Base-by-base conservation (phyloP, 1,140 invertebrate genomes). In the Dryas iulia region DNA sequence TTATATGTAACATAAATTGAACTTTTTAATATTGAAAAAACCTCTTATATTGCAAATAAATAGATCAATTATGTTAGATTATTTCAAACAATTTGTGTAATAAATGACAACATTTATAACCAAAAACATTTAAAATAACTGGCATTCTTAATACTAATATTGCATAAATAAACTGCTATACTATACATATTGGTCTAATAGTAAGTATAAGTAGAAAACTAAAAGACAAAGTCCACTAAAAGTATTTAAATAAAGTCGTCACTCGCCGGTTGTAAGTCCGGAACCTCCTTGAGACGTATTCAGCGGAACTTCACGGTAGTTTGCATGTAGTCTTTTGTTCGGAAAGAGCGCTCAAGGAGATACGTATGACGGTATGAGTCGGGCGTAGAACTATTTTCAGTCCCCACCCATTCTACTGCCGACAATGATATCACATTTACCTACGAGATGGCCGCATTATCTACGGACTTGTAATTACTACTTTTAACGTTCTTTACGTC, bases 291-390 rank as follows among this genome's bases (percentile, higher is more conserved):
- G 61, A 73, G 69, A 58, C 63, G 64, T 66, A 68, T 72, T 76
- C 71, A 71, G 63, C 47, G 68, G 59, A 71, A 77, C 66, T 74
- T 66, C 54, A 61, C 57, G 61, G 64, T 67, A 77, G 69, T 77
- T 73, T 76, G 69, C 65, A 76, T 71, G 71, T 78, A 73, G 73
- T 72, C 76, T 76, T 78, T 78, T 78, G 76, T 78, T 75, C 69
- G 66, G 31, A 59, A 72, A 78, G 76, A 73, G 66, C 65, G 57
- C 67, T 66, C 52, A 39, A 52, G 57, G 39, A 73, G 73, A 77
- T 72, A 77, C 58, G 66, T 74, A 77, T 71, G 71, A 77, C 56
- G 66, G 66, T 52, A 24, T 2, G 21, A 69, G 73, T 69, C 71
- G 57, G 56, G 60, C 64, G 69, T 47, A 68, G 69, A 63, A 77